Evolutionary conservation across 2,113 vertebrate species (phyloP).

Genomic region (Aldabrachelys gigantea): DNA sequence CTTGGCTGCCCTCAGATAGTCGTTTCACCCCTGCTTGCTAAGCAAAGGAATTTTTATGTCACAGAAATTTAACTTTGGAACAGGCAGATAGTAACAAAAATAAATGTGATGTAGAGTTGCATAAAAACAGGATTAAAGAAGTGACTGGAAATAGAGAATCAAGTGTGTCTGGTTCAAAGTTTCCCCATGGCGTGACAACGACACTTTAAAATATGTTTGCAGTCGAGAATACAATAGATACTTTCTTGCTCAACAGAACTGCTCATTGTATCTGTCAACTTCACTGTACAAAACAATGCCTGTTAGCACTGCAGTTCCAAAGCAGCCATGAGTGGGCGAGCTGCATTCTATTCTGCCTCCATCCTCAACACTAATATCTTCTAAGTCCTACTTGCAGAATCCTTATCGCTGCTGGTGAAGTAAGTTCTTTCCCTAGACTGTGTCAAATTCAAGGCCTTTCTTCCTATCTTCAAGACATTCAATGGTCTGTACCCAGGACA

Average conservation of each 20-base stretch:
- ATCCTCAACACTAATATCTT: background rate
- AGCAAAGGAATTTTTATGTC: background rate
- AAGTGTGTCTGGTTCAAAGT: background rate
- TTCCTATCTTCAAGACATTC: background rate
- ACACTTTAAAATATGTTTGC: background rate
- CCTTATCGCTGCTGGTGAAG: too few relatives aligned
- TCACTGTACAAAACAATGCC: background rate
- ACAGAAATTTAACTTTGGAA: background rate
- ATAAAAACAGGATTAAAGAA: background rate
- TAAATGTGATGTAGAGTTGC: background rate
- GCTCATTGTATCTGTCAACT: background rate
- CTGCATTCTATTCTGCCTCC: background rate
- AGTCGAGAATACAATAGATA: background rate
- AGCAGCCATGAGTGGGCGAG: background rate
- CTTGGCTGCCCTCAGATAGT: background rate
- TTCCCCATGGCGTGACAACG: too few relatives aligned
- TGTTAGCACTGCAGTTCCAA: background rate
- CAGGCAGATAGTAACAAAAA: background rate
- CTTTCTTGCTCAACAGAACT: background rate
- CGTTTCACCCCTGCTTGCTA: background rate
- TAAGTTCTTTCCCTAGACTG: background rate
- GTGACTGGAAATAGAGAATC: background rate
- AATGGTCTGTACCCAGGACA: background rate
- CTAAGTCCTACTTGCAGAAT: background rate
- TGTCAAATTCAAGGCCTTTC: background rate